phyloP scores from a whole-genome alignment of 2,797 vertebrate species.

The Silurus aristotelis region DNA sequence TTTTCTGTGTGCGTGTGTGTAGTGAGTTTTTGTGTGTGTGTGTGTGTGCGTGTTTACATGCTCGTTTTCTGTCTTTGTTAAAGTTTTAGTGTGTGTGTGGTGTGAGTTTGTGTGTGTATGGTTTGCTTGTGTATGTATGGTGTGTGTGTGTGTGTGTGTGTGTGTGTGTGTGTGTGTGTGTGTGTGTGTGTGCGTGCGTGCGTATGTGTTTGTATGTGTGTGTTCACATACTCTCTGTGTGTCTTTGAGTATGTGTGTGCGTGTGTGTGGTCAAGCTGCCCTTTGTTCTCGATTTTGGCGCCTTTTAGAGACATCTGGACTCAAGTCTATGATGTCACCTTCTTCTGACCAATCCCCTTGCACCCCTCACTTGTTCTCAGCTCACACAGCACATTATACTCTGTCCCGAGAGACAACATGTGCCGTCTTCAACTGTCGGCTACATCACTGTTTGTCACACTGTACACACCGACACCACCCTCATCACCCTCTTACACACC shows the following conservation, averaged over 20 bases:
- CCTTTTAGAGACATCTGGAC: slow-evolving; percentile 36
- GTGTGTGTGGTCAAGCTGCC: background rate
- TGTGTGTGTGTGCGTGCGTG: background rate
- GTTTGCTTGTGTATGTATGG: too few relatives aligned
- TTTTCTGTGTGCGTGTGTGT: slow-evolving; percentile 16
- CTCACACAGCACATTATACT: background rate
- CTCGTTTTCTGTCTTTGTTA: too few relatives aligned
- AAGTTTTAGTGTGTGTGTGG: too few relatives aligned
- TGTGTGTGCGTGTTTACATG: background rate
- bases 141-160: background rate
- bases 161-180: background rate
- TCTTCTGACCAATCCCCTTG: background rate
- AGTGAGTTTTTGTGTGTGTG: too few relatives aligned
- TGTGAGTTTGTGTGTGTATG: too few relatives aligned
- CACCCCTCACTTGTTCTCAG: background rate
- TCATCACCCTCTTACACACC: too few relatives aligned
- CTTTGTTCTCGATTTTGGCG: slow-evolving; percentile 34
- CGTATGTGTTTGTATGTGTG: background rate
- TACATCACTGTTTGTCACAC: background rate
- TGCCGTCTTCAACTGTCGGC: background rate
- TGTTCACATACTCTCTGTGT: too few relatives aligned
- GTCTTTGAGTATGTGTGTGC: background rate
- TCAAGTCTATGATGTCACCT: slow-evolving; percentile 25
- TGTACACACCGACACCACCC: too few relatives aligned
- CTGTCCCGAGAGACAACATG: background rate